Base-by-base conservation (phyloP, 2,888 invertebrate genomes). In the Vesta saturnalis region DNA sequence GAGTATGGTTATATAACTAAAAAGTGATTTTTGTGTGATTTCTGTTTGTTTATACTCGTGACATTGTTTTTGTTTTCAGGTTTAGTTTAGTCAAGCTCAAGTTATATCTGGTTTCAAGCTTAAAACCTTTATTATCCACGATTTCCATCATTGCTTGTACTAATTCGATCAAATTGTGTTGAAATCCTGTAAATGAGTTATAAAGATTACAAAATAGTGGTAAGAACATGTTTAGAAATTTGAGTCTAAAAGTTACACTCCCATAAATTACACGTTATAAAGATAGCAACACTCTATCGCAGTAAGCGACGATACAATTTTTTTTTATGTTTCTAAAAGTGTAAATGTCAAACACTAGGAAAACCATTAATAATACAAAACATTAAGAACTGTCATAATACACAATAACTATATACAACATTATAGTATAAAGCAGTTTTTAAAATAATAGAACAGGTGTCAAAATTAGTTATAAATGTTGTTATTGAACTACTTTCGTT, bases 401-500 rank as follows among this genome's bases (percentile, higher is more conserved):
- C 8, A 49, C 47, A 3, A 49, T 49, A 49, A 49, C 15, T 8
- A 15, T 4, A 18, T 49, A 15, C 8, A 15, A 49, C 15, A 49
- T 49, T 18, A 49, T 8, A n/a, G n/a, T n/a, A n/a, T n/a, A 30
- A 30, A 49, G 5, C 18, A 15, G 8, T 49, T 15, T 49, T 49
- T 49, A 49, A 18, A 49, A 4, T 15, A 15, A 18, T 39, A 39
- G 5, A 49, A 49, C 47, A 49, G 47, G 47, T 49, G 47, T 18
- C 47, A 15, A 18, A 49, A 49, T 18, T 14, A 39, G 39, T 39
- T 39, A 39, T n/a, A 39, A n/a, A n/a, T n/a, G 39, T 18, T 18
- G 47, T 49, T 49, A 15, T 49, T 49, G 47, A 49, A 49, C 47
- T 49, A 49, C 47, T 49, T 49, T 49, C 10, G 39, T 18, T 15